Percentiles rank a stretch among this genome's conserved stretches.
These are phyloP conservation scores for Diarsia dahlii DNA, from an alignment of 2,888 invertebrate genomes.

Conservation along the genomic window DNA sequence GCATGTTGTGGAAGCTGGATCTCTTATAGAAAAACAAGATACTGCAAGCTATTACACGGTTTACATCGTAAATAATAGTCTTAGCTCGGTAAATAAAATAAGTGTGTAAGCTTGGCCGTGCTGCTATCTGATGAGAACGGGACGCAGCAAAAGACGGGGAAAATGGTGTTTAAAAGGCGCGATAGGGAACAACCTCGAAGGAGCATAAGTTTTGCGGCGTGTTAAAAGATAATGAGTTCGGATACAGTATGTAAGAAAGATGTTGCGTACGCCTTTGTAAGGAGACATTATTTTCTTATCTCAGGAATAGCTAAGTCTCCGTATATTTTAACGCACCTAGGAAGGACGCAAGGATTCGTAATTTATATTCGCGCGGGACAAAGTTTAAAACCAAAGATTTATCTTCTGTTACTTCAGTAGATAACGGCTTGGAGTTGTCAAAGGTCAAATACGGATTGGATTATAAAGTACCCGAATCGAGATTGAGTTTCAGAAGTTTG, in stretches of 20 bases:
- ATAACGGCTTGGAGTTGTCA: constrained; percentile 76
- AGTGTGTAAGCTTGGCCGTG: constrained; percentile 83
- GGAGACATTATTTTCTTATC: constrained; percentile 86
- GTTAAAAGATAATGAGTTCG: constrained; percentile 88
- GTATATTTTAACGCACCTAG: constrained; percentile 83
- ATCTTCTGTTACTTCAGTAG: constrained; percentile 78
- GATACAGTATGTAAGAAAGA: constrained; percentile 84
- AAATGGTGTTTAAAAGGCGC: constrained; percentile 86
- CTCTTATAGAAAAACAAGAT: constrained; percentile 83
- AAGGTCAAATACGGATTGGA: constrained; percentile 78
- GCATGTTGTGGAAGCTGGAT: constrained; percentile 81
- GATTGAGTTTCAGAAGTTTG: constrained; percentile 76
- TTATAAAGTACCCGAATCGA: constrained; percentile 77
- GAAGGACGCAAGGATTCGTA: constrained; percentile 78
- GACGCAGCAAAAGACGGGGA: constrained; percentile 82
- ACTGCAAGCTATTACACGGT: constrained; percentile 85
- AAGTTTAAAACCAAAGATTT: constrained; percentile 85
- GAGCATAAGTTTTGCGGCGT: constrained; percentile 86
- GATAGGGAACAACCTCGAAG: constrained; percentile 84
- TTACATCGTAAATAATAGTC: constrained; percentile 89
- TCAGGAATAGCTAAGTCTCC: constrained; percentile 75
- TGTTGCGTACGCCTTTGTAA: constrained; percentile 83
- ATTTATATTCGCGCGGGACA: constrained; percentile 83
- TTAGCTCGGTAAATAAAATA: constrained; percentile 88
- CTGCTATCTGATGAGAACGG: constrained; percentile 86